A percentile compares a stretch with the other conserved stretches of the same genome.
phyloP scores from a whole-genome alignment of 2,797 vertebrate species.

The Oryzias dopingdopingensis region DNA sequence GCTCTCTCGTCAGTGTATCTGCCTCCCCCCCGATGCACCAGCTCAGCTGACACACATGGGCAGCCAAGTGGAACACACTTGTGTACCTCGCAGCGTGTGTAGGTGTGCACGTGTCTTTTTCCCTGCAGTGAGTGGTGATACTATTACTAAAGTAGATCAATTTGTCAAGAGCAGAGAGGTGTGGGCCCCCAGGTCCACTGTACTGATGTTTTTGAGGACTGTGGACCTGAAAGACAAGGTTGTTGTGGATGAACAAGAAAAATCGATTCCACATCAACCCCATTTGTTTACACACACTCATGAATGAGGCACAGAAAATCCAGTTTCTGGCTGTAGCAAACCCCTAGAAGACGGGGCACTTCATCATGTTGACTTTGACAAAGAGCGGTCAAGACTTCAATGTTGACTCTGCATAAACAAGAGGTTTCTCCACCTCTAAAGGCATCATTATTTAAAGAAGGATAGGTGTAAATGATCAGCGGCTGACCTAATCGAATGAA shows the following conservation, averaged over 20 bases:
- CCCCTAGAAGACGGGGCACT: conserved; percentile 44
- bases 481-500: conserved; percentile 45
- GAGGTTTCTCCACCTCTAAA: conserved; percentile 36
- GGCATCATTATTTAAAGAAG: conserved; percentile 49
- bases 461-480: conserved; percentile 60
- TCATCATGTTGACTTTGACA: conserved; percentile 67
- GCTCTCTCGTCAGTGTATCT: conserved; percentile 35
- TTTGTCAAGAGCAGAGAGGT: conserved; percentile 74
- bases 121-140: conserved; percentile 64
- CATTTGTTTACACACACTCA: conserved; percentile 1
- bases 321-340: conserved; percentile 44
- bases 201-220: conserved; percentile 34
- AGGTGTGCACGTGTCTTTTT: conserved; percentile 33
- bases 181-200: conserved; percentile 57
- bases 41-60: conserved; percentile 66
- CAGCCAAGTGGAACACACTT: conserved; percentile 67
- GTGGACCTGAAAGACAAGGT: conserved; percentile 35
- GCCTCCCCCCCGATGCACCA: conserved; percentile 45
- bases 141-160: conserved; percentile 71
- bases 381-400: conserved; percentile 56
- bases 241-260: conserved; percentile 18
- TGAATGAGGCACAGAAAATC: conserved; percentile 13
- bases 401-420: conserved; percentile 57
- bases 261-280: conserved; percentile 8
- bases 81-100: conserved; percentile 40